Percentiles rank a stretch among this genome's conserved stretches.
Conservation (phyloP, 2,113 vertebrate species). For the Ceyx margarethae region DNA sequence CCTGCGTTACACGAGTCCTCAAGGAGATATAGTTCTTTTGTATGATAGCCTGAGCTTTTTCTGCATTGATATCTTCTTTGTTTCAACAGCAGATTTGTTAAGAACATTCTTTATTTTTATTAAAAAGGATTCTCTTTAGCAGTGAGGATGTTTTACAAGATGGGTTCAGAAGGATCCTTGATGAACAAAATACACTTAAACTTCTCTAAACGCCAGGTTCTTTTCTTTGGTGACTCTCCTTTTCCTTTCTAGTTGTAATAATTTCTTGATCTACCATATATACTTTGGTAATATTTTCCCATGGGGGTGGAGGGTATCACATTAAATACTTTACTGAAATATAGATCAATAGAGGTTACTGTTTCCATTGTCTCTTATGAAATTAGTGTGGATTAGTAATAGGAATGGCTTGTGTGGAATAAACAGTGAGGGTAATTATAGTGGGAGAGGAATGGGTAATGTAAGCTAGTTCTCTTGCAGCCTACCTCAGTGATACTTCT, state of each 20-base stretch:
- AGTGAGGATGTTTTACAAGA: background rate
- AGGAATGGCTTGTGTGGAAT: background rate
- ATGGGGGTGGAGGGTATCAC: background rate
- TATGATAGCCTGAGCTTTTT: background rate
- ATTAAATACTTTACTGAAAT: background rate
- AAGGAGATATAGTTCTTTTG: background rate
- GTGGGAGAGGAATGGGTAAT: background rate
- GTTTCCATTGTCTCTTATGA: background rate
- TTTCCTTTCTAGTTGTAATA: background rate
- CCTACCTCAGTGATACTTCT: background rate
- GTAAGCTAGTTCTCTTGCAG: background rate
- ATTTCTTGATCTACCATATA: background rate
- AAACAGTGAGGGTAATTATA: constrained; percentile 1
- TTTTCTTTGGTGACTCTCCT: background rate
- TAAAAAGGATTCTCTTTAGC: background rate
- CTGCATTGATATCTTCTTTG: background rate
- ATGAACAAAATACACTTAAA: background rate
- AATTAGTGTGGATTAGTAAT: background rate
- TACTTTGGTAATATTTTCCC: background rate
- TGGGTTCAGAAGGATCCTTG: background rate
- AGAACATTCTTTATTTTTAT: background rate
- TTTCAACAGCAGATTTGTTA: background rate
- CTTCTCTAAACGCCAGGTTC: background rate
- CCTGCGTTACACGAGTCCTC: background rate
- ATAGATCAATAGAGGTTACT: background rate